Percentiles rank a stretch among this genome's conserved stretches.
Conservation (phyloP, 1,140 invertebrate genomes). For the Drosophila navojoa region DNA sequence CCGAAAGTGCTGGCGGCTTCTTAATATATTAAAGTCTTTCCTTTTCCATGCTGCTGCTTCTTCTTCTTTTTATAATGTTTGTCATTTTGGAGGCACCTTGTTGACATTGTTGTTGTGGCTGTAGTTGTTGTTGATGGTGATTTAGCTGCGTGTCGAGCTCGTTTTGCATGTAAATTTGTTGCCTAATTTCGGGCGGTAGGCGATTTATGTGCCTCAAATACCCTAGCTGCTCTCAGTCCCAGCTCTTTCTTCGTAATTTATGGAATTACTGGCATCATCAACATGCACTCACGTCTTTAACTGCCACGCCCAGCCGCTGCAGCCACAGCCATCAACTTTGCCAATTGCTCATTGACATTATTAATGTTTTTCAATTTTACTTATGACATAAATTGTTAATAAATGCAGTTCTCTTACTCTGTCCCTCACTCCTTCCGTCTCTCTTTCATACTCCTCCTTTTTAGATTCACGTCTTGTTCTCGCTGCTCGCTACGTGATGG, state of each 20-base stretch:
- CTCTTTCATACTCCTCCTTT: slow-evolving; percentile 4
- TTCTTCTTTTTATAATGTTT: slow-evolving; percentile 51
- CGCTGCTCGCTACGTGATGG: slow-evolving; percentile 39
- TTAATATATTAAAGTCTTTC: slow-evolving; percentile 20
- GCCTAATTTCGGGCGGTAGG: slow-evolving; percentile 65
- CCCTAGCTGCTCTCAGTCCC: not conserved
- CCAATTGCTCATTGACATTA: slow-evolving; percentile 52
- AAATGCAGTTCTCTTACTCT: slow-evolving; percentile 55
- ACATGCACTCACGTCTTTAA: slow-evolving; percentile 50
- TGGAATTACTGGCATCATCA: slow-evolving; percentile 51
- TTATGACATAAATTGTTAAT: slow-evolving; percentile 77
- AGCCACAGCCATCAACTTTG: too few species aligned
- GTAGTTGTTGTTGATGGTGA: slow-evolving; percentile 39
- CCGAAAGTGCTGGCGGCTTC: not conserved
- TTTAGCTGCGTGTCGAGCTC: slow-evolving; percentile 65
- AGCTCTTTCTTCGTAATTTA: slow-evolving; percentile 46
- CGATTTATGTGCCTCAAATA: slow-evolving; percentile 40
- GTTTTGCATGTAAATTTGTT: slow-evolving; percentile 73
- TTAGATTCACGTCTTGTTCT: slow-evolving; percentile 7
- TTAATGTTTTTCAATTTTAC: slow-evolving; percentile 80
- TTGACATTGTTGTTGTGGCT: slow-evolving; percentile 12
- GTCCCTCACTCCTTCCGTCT: slow-evolving; percentile 22
- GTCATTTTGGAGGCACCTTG: slow-evolving; percentile 59
- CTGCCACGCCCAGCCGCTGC: too few species aligned
- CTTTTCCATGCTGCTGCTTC: slow-evolving; percentile 11